Percentiles rank a stretch among this genome's conserved stretches.
Evolutionary conservation across 2,797 vertebrate species (phyloP).

Genomic region (Cuculus canorus): DNA sequence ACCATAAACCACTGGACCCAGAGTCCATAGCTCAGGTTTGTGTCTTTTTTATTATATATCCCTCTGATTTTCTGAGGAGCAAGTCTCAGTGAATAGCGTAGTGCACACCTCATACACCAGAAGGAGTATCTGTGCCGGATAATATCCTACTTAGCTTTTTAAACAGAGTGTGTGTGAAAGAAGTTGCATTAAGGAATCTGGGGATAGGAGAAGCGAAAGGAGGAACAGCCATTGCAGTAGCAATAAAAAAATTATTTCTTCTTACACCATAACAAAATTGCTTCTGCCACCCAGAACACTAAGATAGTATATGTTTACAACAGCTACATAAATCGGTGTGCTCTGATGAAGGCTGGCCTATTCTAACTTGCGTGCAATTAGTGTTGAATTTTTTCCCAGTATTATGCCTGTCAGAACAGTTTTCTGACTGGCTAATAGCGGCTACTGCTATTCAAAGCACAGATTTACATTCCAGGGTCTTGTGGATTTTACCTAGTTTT

Average conservation of each 20-base stretch:
- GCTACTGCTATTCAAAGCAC: not conserved
- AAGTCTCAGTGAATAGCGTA: not conserved
- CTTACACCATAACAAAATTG: not conserved
- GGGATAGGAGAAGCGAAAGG: not conserved
- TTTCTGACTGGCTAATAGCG: not conserved
- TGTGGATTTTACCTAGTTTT: not conserved
- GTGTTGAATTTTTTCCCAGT: not conserved
- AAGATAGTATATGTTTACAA: not conserved
- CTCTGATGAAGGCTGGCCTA: not conserved
- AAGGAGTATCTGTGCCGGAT: not conserved
- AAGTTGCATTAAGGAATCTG: not conserved
- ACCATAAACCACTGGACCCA: conserved; percentile 93
- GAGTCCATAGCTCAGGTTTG: conserved; percentile 98
- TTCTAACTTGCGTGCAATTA: not conserved
- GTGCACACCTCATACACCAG: rapidly evolving
- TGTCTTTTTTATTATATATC: not conserved
- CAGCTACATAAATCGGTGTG: not conserved
- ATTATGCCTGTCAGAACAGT: not conserved
- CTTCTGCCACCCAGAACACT: not conserved
- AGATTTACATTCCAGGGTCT: not conserved
- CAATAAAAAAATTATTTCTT: conserved; percentile 41
- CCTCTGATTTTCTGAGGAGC: not conserved
- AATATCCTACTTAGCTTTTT: not conserved
- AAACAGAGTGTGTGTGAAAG: not conserved
- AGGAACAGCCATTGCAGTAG: not conserved